Evolutionary conservation across 2,113 vertebrate genomes (phyloP).

Genomic region (Andinoacara biseriatus): DNA sequence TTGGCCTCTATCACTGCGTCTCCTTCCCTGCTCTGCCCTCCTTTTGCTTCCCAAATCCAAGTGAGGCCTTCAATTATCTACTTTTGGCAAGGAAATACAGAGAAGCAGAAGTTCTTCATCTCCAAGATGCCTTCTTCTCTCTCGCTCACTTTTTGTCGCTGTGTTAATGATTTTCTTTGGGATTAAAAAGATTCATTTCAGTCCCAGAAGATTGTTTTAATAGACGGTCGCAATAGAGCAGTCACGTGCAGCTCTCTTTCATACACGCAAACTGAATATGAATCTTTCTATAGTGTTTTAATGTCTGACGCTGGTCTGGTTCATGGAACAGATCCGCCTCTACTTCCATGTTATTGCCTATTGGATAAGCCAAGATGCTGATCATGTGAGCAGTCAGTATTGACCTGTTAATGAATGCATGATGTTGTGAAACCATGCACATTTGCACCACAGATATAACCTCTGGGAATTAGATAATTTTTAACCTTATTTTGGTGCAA

Average conservation of each 20-base stretch:
- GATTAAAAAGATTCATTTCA: conserved; percentile 6
- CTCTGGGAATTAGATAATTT: too few species aligned
- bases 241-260: background rate
- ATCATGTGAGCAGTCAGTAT: background rate
- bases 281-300: background rate
- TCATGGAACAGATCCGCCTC: background rate
- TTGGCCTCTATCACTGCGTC: background rate
- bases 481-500: too few species aligned
- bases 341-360: background rate
- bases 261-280: background rate
- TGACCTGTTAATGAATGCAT: too few species aligned
- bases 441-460: too few species aligned
- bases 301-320: background rate
- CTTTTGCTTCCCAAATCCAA: conserved; percentile 49
- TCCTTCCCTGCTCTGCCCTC: conserved; percentile 27
- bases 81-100: conserved; percentile 35
- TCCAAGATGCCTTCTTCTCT: background rate
- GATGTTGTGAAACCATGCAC: too few species aligned
- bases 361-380: background rate
- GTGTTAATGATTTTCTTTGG: conserved; percentile 30
- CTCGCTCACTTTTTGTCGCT: background rate
- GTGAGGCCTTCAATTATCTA: conserved; percentile 72
- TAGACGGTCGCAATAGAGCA: conserved; percentile 34
- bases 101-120: conserved; percentile 8
- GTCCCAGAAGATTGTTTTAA: conserved; percentile 29